These are phyloP conservation scores for Tarsius wallacei DNA, from an alignment of 2,797 vertebrate species.

Conservation along the genomic window DNA sequence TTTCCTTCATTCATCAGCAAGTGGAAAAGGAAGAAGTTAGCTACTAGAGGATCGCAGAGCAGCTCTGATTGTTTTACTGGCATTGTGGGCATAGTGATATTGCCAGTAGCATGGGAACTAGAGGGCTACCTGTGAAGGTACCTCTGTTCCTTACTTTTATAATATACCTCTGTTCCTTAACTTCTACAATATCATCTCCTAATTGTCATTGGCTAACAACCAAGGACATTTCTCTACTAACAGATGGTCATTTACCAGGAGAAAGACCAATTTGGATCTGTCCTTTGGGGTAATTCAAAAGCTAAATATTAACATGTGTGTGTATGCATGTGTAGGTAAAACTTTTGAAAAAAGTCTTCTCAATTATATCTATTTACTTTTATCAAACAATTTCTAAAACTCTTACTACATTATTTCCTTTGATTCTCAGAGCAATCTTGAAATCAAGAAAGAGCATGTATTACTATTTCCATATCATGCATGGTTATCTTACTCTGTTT, in stretches of 20 bases:
- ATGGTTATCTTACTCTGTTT: not conserved
- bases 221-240: not conserved
- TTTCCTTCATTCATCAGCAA: not conserved
- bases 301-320: not conserved
- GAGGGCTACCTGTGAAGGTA: not conserved
- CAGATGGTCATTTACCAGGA: not conserved
- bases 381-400: not conserved
- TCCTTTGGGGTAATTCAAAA: not conserved
- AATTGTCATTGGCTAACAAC: conserved; percentile 49
- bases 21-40: not conserved
- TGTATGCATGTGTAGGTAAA: not conserved
- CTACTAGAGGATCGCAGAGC: not conserved
- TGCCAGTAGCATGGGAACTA: not conserved
- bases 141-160: not conserved
- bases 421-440: not conserved
- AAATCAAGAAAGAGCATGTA: not conserved
- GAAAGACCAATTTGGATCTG: not conserved
- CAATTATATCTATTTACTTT: not conserved
- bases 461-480: not conserved
- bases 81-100: not conserved
- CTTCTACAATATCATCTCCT: conserved; percentile 66
- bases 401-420: not conserved
- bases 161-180: not conserved
- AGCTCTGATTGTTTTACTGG: not conserved
- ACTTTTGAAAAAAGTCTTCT: not conserved